Conservation (phyloP, 2,888 invertebrate genomes). For the Oligia fasciuncula region DNA sequence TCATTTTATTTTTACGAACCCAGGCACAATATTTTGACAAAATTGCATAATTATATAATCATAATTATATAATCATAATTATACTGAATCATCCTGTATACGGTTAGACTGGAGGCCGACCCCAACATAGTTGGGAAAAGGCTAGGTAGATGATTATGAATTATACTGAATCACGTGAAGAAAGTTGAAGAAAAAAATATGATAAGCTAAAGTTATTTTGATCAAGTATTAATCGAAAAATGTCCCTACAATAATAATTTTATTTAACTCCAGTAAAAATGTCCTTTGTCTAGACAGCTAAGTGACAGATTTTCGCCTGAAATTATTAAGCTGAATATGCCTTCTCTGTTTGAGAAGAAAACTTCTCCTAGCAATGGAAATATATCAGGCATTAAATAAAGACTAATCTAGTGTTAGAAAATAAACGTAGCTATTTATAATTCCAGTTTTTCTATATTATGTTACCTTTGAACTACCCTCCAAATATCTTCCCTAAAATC, state of each 20-base stretch:
- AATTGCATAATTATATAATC: neutral
- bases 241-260: neutral
- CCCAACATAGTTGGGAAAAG: no score
- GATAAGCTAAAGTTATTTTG: neutral
- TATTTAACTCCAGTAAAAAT: neutral
- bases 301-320: neutral
- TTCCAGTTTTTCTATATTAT: neutral
- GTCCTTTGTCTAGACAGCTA: neutral
- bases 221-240: neutral
- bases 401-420: neutral
- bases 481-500: conserved; percentile 20
- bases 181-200: neutral
- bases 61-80: no score
- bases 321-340: neutral
- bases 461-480: neutral
- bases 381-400: neutral
- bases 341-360: neutral
- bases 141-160: no score
- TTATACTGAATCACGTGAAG: conserved; percentile 1
- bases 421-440: neutral
- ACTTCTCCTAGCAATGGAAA: neutral
- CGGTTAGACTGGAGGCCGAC: no score
- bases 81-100: no score
- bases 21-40: neutral
- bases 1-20: conserved; percentile 43